phyloP scores from a whole-genome alignment of 2,113 vertebrate species.

The Phalacrocorax carbo region DNA sequence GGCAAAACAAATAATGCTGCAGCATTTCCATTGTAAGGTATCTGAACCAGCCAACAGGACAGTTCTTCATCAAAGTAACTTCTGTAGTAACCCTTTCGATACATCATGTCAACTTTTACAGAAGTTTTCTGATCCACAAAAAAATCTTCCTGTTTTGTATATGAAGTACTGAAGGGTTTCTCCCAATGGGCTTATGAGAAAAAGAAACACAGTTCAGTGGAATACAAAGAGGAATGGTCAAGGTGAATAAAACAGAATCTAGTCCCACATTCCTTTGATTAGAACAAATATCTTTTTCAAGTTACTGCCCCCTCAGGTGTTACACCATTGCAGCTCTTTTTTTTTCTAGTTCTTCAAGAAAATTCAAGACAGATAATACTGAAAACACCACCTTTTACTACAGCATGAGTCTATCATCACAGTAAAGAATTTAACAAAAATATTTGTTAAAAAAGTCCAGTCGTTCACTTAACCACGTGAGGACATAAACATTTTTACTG shows the following conservation, averaged over 20 bases:
- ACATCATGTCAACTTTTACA: conserved; percentile 70
- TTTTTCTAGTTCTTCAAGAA: not conserved
- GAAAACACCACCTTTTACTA: not conserved
- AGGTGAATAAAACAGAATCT: not conserved
- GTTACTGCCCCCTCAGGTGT: not conserved
- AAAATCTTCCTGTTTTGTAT: conserved; percentile 61
- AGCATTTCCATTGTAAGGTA: conserved; percentile 55
- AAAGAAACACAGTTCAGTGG: not conserved
- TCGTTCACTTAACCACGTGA: not conserved
- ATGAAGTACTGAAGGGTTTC: conserved; percentile 65
- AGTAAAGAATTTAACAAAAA: not conserved
- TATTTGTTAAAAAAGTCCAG: not conserved
- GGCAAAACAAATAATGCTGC: conserved; percentile 67
- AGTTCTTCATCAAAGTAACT: conserved; percentile 71
- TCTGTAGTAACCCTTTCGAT: conserved; percentile 69
- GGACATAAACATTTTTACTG: not conserved
- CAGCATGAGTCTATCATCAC: not conserved
- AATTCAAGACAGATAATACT: not conserved
- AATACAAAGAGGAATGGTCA: not conserved
- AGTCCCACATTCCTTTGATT: not conserved
- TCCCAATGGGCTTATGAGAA: conserved; percentile 71
- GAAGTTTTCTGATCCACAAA: conserved; percentile 17
- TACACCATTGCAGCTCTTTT: not conserved
- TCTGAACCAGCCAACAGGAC: conserved; percentile 72
- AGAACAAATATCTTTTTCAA: not conserved